phyloP scores from a whole-genome alignment of 1,140 invertebrate genomes.

The Pararge aegeria region DNA sequence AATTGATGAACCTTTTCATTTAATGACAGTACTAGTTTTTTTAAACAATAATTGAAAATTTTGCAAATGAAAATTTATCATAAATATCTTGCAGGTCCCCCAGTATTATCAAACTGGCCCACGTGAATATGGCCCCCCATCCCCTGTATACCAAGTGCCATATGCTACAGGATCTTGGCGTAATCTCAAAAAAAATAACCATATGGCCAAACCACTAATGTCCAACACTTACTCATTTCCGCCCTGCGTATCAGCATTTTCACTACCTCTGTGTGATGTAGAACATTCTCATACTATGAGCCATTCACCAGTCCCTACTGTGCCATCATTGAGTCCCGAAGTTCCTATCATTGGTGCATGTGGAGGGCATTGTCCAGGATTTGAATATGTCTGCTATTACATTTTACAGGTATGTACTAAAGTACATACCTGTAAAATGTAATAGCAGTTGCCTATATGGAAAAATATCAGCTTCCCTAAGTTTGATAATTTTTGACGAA shows the following conservation, averaged over 20 bases:
- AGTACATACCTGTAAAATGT: too few relatives aligned
- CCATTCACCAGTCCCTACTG: slow-evolving; percentile 49
- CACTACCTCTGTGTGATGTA: slow-evolving; percentile 58
- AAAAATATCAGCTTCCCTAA: too few relatives aligned
- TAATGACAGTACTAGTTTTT: too few relatives aligned
- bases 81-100: slow-evolving; percentile 49
- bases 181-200: slow-evolving; percentile 52
- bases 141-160: slow-evolving; percentile 72
- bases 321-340: slow-evolving; percentile 66
- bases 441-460: too few relatives aligned
- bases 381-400: slow-evolving; percentile 85
- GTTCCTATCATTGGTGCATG: slow-evolving; percentile 81
- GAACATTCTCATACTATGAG: slow-evolving; percentile 43
- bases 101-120: slow-evolving; percentile 60
- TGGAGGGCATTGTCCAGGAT: slow-evolving; percentile 83
- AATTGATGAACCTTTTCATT: too few relatives aligned
- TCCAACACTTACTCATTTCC: slow-evolving; percentile 57
- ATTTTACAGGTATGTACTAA: slow-evolving; percentile 80
- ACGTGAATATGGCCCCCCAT: slow-evolving; percentile 59
- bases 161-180: slow-evolving; percentile 59
- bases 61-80: slow-evolving; percentile 7
- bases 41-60: slow-evolving; percentile 2
- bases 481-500: too few relatives aligned
- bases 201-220: slow-evolving; percentile 31
- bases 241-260: slow-evolving; percentile 65